Conservation (phyloP, 2,888 invertebrate species). For the Pecten maximus region DNA sequence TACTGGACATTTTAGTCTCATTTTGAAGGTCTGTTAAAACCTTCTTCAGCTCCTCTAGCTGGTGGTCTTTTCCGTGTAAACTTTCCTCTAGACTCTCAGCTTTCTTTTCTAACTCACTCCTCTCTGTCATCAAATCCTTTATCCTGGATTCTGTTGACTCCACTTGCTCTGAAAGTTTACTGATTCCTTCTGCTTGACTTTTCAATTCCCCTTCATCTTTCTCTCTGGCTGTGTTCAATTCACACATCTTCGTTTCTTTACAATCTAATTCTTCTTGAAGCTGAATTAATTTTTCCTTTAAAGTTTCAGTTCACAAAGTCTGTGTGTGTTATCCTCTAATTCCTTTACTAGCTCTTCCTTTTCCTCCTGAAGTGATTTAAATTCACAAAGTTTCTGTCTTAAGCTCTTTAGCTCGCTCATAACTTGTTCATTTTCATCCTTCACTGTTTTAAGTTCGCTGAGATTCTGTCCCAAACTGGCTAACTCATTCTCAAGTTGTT, state of each 20-base stretch:
- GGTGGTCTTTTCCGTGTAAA: conserved; percentile 29
- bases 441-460: not conserved
- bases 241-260: conserved; percentile 49
- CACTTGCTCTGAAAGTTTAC: not conserved
- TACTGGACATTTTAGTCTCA: conserved; percentile 38
- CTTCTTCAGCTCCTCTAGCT: conserved; percentile 43
- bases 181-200: not conserved
- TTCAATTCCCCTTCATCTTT: not conserved
- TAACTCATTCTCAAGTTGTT: not conserved
- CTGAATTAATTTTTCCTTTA: conserved; percentile 46
- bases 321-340: conserved; percentile 34
- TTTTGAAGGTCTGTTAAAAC: conserved; percentile 48
- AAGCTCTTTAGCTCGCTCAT: not conserved
- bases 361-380: not conserved
- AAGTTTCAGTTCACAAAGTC: not conserved
- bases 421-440: not conserved
- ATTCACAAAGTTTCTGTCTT: not conserved
- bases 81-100: not conserved
- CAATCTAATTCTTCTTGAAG: conserved; percentile 55
- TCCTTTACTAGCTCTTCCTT: conserved; percentile 8
- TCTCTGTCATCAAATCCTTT: conserved; percentile 26
- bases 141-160: not conserved
- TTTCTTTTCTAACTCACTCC: not conserved
- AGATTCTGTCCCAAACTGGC: not conserved
- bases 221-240: conserved; percentile 16